Base-by-base conservation (phyloP, 2,888 invertebrate genomes). In the Tanytarsus gracilentus region DNA sequence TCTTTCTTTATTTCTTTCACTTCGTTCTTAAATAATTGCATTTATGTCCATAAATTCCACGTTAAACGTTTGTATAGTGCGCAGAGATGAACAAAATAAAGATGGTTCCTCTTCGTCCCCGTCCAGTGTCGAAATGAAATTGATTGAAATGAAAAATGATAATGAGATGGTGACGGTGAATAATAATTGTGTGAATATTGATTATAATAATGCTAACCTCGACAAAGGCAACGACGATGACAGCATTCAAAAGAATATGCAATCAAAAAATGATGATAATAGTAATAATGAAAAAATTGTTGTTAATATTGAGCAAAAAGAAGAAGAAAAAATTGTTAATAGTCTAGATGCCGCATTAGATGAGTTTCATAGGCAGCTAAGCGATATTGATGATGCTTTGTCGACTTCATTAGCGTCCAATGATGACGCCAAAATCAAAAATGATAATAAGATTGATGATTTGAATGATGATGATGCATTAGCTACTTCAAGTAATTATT, bases 111-210 rank as follows among this genome's bases (percentile, higher is more conserved):
- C 58, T 9, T 27, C 56, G 58, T 48, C 58, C 7, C 21, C 44
- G 30, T 58, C 58, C 48, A 29, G 58, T 58, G 30, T 58, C 48
- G 58, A 40, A 58, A 40, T 48, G 44, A 44, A 23, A 44, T 2
- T 44, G 23, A 16, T 55, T n/a, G n/a, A n/a, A 39, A 33, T 55
- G 48, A 25, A 39, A 58, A 58, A 11, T 44, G 29, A 58, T 8
- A 50, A 18, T 29, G 21, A 33, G 25, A 33, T 50, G 60, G 60
- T 60, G 60, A 40, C 29, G 60, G 60, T 60, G 49, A 60, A 60
- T 50, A n/a, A n/a, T n/a, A 50, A 49, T 60, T 60, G 49, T 60
- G 50, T 60, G 60, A 60, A 60, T 60, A 60, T 60, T 33, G 33
- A 39, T 39, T 6, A 11, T n/a, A 18, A 18, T 25, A 25, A 51